Evolutionary conservation across 2,113 vertebrate species (phyloP).

Genomic region (Oxyura jamaicensis): DNA sequence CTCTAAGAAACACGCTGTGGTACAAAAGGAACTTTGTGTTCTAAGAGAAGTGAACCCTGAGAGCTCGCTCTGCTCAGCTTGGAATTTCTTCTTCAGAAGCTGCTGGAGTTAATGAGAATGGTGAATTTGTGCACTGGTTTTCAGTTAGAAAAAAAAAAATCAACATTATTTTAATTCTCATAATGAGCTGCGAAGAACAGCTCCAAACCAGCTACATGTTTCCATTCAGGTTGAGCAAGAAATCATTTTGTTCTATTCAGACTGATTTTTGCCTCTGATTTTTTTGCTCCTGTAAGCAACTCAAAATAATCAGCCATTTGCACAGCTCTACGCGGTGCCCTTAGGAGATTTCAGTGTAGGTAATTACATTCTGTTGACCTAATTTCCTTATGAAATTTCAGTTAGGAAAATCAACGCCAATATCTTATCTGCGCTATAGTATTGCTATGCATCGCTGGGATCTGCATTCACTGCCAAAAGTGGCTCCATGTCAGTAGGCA

Average conservation of each 20-base stretch:
- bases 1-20: not conserved
- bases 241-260: slow-evolving; percentile 5
- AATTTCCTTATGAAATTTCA: slow-evolving; percentile 42
- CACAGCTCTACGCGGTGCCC: slow-evolving; percentile 12
- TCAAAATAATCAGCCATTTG: slow-evolving; percentile 49
- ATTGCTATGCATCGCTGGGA: not conserved
- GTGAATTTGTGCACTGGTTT: not conserved
- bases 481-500: not conserved
- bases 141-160: not conserved
- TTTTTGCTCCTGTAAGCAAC: slow-evolving; percentile 46
- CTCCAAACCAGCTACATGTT: not conserved
- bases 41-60: not conserved
- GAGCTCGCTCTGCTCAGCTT: not conserved
- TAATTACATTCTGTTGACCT: slow-evolving; percentile 65
- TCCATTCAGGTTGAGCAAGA: not conserved
- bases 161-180: not conserved
- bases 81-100: not conserved
- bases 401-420: slow-evolving; percentile 34
- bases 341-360: slow-evolving; percentile 40
- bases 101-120: not conserved
- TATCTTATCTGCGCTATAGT: not conserved
- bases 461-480: not conserved
- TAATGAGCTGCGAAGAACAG: not conserved
- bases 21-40: not conserved
- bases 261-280: not conserved